phyloP scores from a whole-genome alignment of 2,797 vertebrate species.

The Lerista edwardsae region DNA sequence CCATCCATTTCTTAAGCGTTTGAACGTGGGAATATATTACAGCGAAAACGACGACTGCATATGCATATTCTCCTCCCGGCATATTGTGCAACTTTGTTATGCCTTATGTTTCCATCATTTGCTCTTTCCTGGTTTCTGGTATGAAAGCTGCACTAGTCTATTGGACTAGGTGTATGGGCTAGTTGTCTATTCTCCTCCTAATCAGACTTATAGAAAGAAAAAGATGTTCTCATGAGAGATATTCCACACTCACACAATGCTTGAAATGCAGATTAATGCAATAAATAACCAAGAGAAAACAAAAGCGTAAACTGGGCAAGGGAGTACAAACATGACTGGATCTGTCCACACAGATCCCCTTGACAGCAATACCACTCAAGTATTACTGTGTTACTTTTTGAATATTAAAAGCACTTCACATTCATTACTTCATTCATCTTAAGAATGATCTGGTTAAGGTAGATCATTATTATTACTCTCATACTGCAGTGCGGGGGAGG shows the following conservation, averaged over 20 bases:
- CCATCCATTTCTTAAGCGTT: not conserved
- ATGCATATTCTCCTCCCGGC: not conserved
- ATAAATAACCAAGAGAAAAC: not conserved
- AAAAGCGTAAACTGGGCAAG: not conserved
- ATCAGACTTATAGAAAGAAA: constrained; percentile 11
- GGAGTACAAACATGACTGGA: not conserved
- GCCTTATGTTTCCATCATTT: not conserved
- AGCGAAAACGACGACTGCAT: not conserved
- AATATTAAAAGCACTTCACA: not conserved
- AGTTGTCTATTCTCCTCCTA: constrained; percentile 4
- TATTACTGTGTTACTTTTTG: not conserved
- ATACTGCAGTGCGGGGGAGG: not conserved
- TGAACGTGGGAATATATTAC: not conserved
- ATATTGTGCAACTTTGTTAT: not conserved
- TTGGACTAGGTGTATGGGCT: not conserved
- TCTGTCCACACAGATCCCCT: not conserved
- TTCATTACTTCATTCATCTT: not conserved
- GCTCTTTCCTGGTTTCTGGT: not conserved
- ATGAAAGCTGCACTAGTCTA: not conserved
- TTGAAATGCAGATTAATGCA: not conserved
- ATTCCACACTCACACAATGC: not conserved
- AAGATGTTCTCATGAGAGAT: not conserved
- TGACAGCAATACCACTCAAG: not conserved
- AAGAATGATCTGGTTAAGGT: not conserved
- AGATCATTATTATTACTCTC: not conserved